Evolutionary conservation across 1,140 invertebrate species (phyloP).

Genomic region (Drosophila navojoa): DNA sequence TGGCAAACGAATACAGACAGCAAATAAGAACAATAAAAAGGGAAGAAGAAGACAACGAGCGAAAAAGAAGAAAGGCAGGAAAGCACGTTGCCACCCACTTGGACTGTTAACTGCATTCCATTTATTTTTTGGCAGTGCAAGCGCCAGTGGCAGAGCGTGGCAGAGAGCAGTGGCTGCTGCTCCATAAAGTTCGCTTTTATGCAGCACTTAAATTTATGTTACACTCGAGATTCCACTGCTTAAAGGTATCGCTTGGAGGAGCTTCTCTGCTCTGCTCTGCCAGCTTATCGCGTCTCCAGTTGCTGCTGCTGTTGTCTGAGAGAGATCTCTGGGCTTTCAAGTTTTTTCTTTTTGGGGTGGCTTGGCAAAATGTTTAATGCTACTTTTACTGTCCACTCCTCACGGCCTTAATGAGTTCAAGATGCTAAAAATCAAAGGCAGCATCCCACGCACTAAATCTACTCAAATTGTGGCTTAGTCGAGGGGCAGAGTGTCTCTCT

Average conservation of each 20-base stretch:
- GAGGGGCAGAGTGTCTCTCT: too few species aligned
- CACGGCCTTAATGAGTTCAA: conserved; percentile 61
- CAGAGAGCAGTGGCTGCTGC: conserved; percentile 33
- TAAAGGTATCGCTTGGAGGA: conserved; percentile 47
- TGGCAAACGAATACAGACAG: background rate
- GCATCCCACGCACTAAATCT: conserved; percentile 40
- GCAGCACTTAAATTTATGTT: conserved; percentile 81
- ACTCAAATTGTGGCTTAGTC: conserved; percentile 18
- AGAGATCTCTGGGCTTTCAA: conserved; percentile 3
- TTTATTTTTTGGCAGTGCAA: conserved; percentile 72
- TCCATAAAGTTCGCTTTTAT: conserved; percentile 75
- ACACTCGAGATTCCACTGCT: conserved; percentile 74
- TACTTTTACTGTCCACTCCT: conserved; percentile 56
- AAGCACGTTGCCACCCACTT: conserved; percentile 5
- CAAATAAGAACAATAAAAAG: background rate
- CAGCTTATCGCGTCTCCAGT: conserved; percentile 61
- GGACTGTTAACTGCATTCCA: conserved; percentile 72
- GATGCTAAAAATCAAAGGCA: conserved; percentile 55
- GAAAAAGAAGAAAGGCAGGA: background rate
- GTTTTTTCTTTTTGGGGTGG: background rate
- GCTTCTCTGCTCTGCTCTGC: background rate
- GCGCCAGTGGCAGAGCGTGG: conserved; percentile 25
- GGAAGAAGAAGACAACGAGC: background rate
- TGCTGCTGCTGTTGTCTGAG: conserved; percentile 9
- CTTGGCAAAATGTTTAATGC: conserved; percentile 69